Evolutionary conservation across 2,797 vertebrate species (phyloP).

Genomic region (Hydrophis major): DNA sequence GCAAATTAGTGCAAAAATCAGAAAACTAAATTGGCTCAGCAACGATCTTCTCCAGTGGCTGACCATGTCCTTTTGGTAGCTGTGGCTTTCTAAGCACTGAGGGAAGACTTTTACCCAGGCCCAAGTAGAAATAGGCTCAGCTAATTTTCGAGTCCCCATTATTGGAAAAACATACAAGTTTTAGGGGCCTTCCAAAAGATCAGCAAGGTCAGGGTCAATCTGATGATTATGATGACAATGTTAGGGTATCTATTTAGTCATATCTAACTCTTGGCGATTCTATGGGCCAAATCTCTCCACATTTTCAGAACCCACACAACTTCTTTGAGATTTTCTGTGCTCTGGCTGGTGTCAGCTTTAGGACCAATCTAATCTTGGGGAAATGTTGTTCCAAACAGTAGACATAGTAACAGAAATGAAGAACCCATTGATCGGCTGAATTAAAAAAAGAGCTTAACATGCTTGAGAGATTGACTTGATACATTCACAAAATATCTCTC

Average conservation of each 20-base stretch:
- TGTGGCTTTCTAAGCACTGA: background rate
- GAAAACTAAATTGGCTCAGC: background rate
- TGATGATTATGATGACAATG: background rate
- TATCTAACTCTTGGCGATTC: background rate
- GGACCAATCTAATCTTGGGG: background rate
- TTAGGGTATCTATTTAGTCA: background rate
- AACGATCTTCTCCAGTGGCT: background rate
- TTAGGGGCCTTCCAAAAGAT: background rate
- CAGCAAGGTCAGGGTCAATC: background rate
- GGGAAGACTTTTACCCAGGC: background rate
- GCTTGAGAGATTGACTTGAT: conserved; percentile 57
- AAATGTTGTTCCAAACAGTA: background rate
- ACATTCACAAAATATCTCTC: conserved; percentile 45
- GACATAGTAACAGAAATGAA: background rate
- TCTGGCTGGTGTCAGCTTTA: background rate
- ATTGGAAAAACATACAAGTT: background rate
- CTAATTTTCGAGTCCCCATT: background rate
- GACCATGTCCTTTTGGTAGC: background rate
- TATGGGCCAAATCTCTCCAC: background rate
- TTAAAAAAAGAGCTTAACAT: conserved; percentile 53
- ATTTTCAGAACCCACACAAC: background rate
- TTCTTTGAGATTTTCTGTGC: background rate
- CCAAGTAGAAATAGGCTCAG: background rate
- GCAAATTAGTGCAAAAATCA: background rate
- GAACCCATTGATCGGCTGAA: conserved; percentile 38